Conservation (phyloP, 2,797 vertebrate species). For the Spinus olivaceus region DNA sequence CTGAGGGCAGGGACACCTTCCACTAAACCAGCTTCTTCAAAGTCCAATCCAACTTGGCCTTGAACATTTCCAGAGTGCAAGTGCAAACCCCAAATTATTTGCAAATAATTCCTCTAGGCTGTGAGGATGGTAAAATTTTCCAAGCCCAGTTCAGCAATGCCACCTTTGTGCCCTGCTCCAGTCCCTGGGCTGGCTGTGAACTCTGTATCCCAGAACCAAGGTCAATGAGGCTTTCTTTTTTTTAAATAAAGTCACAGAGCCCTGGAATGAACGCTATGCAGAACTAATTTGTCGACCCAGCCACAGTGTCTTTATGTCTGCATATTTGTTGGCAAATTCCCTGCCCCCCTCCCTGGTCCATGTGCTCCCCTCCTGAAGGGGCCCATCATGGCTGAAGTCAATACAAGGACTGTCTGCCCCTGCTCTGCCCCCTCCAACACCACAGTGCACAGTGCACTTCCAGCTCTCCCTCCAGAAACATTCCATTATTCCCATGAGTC, state of each 20-base stretch:
- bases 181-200: slow-evolving; percentile 36
- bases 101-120: neutral
- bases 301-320: slow-evolving; percentile 32
- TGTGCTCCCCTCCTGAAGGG: neutral
- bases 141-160: neutral
- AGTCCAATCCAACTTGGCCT: neutral
- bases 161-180: slow-evolving; percentile 10
- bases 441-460: neutral
- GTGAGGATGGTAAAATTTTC: slow-evolving; percentile 34
- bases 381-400: neutral
- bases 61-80: neutral
- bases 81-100: neutral
- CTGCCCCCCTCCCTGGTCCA: neutral
- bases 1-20: neutral
- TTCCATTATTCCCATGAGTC: neutral
- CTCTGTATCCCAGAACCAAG: neutral
- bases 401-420: neutral
- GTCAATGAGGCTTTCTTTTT: slow-evolving; percentile 52
- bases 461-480: neutral
- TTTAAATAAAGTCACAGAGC: slow-evolving; percentile 11
- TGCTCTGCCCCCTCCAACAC: neutral
- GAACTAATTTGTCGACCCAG: slow-evolving; percentile 25
- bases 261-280: slow-evolving; percentile 44
- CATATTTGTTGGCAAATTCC: neutral
- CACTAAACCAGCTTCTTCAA: neutral